Conservation (phyloP, 2,113 vertebrate species). For the Pycnonotus jocosus region DNA sequence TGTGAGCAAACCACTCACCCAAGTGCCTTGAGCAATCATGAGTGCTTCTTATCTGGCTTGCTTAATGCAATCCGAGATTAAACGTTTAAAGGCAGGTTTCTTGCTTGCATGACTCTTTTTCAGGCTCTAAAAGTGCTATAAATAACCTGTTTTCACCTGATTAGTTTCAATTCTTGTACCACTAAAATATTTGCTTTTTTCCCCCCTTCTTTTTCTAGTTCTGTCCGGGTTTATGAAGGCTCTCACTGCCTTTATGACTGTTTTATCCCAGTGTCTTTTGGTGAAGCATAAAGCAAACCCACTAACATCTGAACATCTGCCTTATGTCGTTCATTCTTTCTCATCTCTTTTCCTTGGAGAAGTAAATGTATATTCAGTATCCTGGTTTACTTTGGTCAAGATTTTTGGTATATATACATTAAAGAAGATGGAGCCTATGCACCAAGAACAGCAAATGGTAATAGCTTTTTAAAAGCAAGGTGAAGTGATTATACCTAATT, state of each 20-base stretch:
- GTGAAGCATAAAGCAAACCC: neutral
- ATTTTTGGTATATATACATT: neutral
- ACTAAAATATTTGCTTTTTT: neutral
- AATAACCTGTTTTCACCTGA: neutral
- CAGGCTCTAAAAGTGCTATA: neutral
- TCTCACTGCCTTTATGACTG: neutral
- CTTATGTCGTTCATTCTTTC: neutral
- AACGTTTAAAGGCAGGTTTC: neutral
- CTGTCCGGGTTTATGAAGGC: neutral
- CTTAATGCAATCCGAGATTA: neutral
- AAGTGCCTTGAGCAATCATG: neutral
- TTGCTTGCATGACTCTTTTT: neutral
- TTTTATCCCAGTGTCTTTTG: neutral
- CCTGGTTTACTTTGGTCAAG: neutral
- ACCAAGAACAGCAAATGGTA: neutral
- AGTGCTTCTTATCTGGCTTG: constrained; percentile 4
- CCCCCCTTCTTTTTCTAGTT: neutral
- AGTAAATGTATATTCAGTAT: neutral
- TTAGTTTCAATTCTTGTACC: neutral
- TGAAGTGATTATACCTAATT: neutral
- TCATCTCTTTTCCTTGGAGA: neutral
- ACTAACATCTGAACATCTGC: neutral
- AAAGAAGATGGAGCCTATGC: neutral
- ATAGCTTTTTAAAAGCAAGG: neutral
- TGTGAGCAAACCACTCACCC: neutral